A percentile compares a stretch with the other conserved stretches of the same genome.
These are phyloP conservation scores for Procambarus virginalis DNA, from an alignment of 1,140 invertebrate species.

Conservation along the genomic window DNA sequence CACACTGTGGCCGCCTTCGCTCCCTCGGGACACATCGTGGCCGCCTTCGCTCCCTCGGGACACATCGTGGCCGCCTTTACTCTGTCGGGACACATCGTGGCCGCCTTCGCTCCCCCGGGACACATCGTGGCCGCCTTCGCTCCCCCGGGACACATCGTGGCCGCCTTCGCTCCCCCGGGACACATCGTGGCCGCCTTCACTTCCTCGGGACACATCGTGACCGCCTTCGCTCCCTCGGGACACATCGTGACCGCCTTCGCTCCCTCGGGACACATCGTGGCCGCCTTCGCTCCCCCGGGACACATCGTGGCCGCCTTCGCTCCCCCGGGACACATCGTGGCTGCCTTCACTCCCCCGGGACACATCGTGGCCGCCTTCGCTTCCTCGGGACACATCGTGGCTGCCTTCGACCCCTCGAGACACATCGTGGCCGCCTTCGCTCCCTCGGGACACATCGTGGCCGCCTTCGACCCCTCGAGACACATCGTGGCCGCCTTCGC, in stretches of 20 bases:
- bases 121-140: neutral
- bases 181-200: neutral
- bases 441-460: too few relatives aligned
- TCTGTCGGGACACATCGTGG: too few relatives aligned
- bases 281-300: neutral
- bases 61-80: too few relatives aligned
- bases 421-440: neutral
- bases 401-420: neutral
- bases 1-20: too few relatives aligned
- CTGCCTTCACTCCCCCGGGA: neutral
- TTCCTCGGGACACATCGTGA: too few relatives aligned
- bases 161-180: neutral
- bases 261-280: too few relatives aligned
- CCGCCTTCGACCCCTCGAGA: neutral
- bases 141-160: too few relatives aligned
- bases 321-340: neutral
- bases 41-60: neutral
- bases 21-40: too few relatives aligned
- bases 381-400: too few relatives aligned
- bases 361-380: neutral
- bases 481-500: neutral
- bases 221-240: neutral
- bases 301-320: neutral
- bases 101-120: neutral
- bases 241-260: neutral